These are phyloP conservation scores for Tachina grossa DNA, from an alignment of 2,888 invertebrate genomes.

Conservation along the genomic window DNA sequence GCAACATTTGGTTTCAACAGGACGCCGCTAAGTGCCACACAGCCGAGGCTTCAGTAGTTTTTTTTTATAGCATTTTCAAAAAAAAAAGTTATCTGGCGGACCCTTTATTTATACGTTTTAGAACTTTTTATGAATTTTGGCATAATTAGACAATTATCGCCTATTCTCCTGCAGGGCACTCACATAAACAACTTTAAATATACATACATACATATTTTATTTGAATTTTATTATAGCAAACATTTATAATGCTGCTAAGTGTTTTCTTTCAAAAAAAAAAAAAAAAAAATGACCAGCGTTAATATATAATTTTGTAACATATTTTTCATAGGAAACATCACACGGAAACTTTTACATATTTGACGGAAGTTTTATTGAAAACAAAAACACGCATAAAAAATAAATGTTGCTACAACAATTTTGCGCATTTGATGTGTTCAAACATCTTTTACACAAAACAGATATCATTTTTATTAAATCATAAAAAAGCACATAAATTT, in stretches of 20 bases:
- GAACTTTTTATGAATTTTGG: no score
- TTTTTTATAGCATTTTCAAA: no score
- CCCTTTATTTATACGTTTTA: no score
- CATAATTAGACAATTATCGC: no score
- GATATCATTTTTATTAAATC: background rate
- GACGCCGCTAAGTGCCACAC: no score
- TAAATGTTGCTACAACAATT: constrained; percentile 7
- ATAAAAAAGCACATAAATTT: constrained; percentile 18
- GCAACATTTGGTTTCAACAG: no score
- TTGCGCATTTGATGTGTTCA: constrained; percentile 25
- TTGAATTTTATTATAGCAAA: background rate
- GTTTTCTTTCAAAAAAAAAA: no score
- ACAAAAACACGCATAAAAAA: background rate
- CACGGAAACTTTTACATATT: constrained; percentile 32
- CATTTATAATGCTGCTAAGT: background rate
- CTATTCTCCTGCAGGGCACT: no score
- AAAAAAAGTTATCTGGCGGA: no score
- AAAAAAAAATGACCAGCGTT: background rate
- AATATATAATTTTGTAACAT: constrained; percentile 2
- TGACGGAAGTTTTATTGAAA: constrained; percentile 51
- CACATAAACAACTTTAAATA: background rate
- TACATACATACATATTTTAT: background rate
- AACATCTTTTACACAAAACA: constrained; percentile 9
- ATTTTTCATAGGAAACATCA: constrained; percentile 29
- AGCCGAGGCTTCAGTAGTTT: no score